A percentile compares a stretch with the other conserved stretches of the same genome.
phyloP scores from a whole-genome alignment of 2,888 invertebrate genomes.

The Apeira syringaria region DNA sequence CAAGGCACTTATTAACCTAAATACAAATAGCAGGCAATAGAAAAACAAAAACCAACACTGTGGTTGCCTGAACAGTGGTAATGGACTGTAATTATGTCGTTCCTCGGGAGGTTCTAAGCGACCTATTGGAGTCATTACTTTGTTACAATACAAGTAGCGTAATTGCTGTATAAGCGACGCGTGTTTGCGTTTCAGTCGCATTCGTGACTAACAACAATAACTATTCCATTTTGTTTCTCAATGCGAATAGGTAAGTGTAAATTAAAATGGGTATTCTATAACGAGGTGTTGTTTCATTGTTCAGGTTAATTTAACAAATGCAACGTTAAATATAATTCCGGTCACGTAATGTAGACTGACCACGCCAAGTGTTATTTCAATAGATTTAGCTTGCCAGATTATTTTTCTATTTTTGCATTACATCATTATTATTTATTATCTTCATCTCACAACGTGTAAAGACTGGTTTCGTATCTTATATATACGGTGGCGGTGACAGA shows the following conservation, averaged over 20 bases:
- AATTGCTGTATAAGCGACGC: conserved; percentile 47
- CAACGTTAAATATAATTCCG: conserved; percentile 40
- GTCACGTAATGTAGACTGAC: conserved; percentile 42
- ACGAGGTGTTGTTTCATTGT: conserved; percentile 43
- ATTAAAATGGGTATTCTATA: conserved; percentile 51
- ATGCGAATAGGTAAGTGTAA: conserved; percentile 58
- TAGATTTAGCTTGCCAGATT: conserved; percentile 5
- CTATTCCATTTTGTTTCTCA: conserved; percentile 61
- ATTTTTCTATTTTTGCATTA: conserved; percentile 5
- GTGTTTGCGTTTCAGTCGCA: conserved; percentile 53
- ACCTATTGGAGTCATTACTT: conserved; percentile 52
- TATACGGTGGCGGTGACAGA: not conserved
- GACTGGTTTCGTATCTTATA: conserved; percentile 1
- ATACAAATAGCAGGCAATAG: conserved; percentile 37
- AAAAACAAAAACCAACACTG: conserved; percentile 49
- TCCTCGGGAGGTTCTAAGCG: conserved; percentile 47
- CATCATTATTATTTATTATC: conserved; percentile 6
- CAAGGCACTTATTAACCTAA: conserved; percentile 42
- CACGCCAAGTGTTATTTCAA: conserved; percentile 13
- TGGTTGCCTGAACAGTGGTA: conserved; percentile 38
- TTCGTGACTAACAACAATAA: conserved; percentile 66
- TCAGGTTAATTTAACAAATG: conserved; percentile 43
- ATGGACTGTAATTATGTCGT: conserved; percentile 54
- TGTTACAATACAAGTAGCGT: conserved; percentile 19
- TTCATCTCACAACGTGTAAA: conserved; percentile 1